Conservation (phyloP, 2,113 vertebrate genomes). For the Romanogobio albipinnatus region DNA sequence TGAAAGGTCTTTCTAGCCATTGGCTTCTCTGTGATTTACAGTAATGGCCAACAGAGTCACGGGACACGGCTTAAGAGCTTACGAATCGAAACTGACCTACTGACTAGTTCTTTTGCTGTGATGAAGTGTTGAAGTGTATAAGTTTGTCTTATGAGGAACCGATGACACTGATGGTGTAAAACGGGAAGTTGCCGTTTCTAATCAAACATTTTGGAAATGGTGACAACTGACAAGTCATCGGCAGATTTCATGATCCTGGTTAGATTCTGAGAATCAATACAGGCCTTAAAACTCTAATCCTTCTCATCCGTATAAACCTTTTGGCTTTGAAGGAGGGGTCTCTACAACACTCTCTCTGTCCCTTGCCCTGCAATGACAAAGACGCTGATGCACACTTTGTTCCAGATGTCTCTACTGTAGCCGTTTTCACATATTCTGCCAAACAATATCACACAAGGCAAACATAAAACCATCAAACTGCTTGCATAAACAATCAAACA, state of each 20-base stretch:
- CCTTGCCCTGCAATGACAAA: slow-evolving; percentile 1
- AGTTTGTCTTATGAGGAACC: slow-evolving; percentile 11
- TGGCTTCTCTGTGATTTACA: slow-evolving; percentile 48
- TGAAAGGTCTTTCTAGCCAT: slow-evolving; percentile 58
- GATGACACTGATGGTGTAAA: not conserved
- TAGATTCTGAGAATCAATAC: slow-evolving; percentile 18
- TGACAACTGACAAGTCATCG: slow-evolving; percentile 1
- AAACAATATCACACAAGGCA: slow-evolving; percentile 11
- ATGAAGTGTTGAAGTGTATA: not conserved
- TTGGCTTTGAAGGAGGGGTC: not conserved
- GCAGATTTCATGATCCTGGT: not conserved
- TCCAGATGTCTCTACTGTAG: not conserved
- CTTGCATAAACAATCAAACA: slow-evolving; percentile 8
- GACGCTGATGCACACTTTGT: not conserved
- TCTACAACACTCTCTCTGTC: slow-evolving; percentile 26
- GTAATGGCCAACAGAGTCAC: slow-evolving; percentile 45
- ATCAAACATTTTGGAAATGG: not conserved
- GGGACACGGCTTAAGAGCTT: slow-evolving; percentile 52
- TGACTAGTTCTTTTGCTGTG: slow-evolving; percentile 21
- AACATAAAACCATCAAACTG: slow-evolving; percentile 18
- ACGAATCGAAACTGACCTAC: slow-evolving; percentile 49
- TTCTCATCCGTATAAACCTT: slow-evolving; percentile 42
- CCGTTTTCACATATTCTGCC: not conserved
- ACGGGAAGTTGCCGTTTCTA: slow-evolving; percentile 5
- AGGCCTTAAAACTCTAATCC: slow-evolving; percentile 36